Conservation (phyloP, 53 echinoderm and acorn worm species). For the Crossaster papposus region DNA sequence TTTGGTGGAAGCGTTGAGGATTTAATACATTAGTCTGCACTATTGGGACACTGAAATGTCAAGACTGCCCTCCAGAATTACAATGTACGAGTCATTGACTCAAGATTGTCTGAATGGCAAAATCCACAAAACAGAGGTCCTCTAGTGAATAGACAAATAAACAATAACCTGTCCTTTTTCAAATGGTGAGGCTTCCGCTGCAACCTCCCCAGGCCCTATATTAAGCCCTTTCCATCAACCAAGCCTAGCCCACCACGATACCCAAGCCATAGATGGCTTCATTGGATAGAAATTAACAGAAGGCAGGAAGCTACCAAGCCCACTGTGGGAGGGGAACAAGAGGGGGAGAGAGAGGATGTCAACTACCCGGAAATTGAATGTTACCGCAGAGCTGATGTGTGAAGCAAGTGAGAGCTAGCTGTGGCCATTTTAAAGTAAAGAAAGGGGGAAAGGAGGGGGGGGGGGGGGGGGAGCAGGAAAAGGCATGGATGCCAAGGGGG, state of each 20-base stretch:
- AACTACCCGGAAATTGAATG: slow-evolving; percentile 68
- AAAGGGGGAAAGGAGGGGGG: no score
- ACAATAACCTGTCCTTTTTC: not conserved
- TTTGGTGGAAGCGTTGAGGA: not conserved
- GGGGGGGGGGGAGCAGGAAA: slow-evolving; percentile 34
- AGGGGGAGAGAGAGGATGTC: slow-evolving; percentile 20
- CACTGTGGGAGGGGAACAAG: not conserved
- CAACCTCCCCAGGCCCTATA: not conserved
- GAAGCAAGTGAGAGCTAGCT: slow-evolving; percentile 49
- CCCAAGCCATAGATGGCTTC: slow-evolving; percentile 19
- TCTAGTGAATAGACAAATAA: not conserved
- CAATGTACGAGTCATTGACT: not conserved
- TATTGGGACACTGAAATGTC: not conserved
- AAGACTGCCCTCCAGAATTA: not conserved
- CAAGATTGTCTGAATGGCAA: not conserved
- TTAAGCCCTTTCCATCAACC: not conserved
- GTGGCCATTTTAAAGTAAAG: slow-evolving; percentile 48
- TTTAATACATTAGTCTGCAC: not conserved
- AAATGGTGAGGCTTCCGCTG: not conserved
- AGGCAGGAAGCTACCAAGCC: slow-evolving; percentile 21
- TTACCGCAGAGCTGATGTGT: slow-evolving; percentile 67
- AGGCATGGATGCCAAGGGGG: slow-evolving; percentile 33
- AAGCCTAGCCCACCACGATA: not conserved
- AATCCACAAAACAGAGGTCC: not conserved
- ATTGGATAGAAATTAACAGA: slow-evolving; percentile 26